A percentile compares a stretch with the other conserved stretches of the same genome.
These are phyloP conservation scores for Glaucomys volans DNA, from an alignment of 2,113 vertebrate species.

Conservation along the genomic window DNA sequence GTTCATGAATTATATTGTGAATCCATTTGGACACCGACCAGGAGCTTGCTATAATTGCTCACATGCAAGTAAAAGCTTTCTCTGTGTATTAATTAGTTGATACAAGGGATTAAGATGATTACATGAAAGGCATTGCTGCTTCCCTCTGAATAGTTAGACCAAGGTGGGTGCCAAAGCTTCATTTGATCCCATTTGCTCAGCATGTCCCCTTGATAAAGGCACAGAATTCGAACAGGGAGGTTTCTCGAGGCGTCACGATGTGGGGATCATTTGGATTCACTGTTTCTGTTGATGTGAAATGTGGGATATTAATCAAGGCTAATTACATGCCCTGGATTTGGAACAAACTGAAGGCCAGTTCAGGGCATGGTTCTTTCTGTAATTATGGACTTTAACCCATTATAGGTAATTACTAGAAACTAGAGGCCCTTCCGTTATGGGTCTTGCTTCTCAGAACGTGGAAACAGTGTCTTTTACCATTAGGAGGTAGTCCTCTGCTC, in stretches of 20 bases:
- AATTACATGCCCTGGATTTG: slow-evolving; percentile 91
- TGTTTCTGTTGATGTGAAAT: slow-evolving; percentile 92
- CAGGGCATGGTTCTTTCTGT: slow-evolving; percentile 84
- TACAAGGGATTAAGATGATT: slow-evolving; percentile 89
- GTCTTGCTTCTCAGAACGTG: slow-evolving; percentile 75
- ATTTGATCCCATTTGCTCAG: slow-evolving; percentile 83
- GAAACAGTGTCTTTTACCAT: slow-evolving; percentile 48
- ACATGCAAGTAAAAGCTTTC: slow-evolving; percentile 87
- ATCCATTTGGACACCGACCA: slow-evolving; percentile 87
- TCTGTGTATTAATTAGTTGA: slow-evolving; percentile 89
- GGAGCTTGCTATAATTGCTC: slow-evolving; percentile 86
- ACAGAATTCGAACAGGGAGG: slow-evolving; percentile 79
- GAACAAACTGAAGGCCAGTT: slow-evolving; percentile 86
- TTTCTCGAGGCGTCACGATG: slow-evolving; percentile 84
- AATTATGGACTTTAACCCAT: slow-evolving; percentile 87
- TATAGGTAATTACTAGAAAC: slow-evolving; percentile 86
- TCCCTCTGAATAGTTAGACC: slow-evolving; percentile 86
- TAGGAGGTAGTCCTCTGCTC: slow-evolving; percentile 52
- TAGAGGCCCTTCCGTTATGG: slow-evolving; percentile 83
- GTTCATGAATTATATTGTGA: slow-evolving; percentile 86
- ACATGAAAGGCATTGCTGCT: slow-evolving; percentile 87
- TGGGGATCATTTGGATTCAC: slow-evolving; percentile 87
- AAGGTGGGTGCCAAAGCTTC: slow-evolving; percentile 87
- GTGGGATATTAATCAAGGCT: slow-evolving; percentile 94
- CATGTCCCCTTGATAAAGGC: slow-evolving; percentile 85